Evolutionary conservation across 2,888 invertebrate species (phyloP).

Genomic region (Leucoptera coffeella): DNA sequence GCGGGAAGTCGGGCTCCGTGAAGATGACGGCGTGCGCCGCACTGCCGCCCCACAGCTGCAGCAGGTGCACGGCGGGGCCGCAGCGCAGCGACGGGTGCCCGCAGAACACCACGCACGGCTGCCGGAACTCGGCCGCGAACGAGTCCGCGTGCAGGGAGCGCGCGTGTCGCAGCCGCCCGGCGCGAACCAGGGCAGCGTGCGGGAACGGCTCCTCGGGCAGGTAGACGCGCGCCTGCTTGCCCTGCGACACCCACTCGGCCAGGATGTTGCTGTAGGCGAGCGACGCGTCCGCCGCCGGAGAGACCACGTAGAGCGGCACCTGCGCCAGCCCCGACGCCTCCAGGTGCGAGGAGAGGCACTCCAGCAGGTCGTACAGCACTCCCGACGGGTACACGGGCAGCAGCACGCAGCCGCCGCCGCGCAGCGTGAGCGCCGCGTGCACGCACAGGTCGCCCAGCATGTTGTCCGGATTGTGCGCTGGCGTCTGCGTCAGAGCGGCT

Average conservation of each 20-base stretch:
- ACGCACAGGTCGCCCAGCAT: slow-evolving; percentile 95
- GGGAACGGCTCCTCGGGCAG: slow-evolving; percentile 97
- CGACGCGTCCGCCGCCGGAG: slow-evolving; percentile 93
- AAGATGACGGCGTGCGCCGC: slow-evolving; percentile 89
- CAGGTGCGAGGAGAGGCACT: slow-evolving; percentile 87
- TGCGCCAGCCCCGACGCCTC: slow-evolving; percentile 79
- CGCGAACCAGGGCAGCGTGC: slow-evolving; percentile 82
- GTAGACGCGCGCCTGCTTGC: slow-evolving; percentile 82
- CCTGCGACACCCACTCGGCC: slow-evolving; percentile 92
- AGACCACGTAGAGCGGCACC: slow-evolving; percentile 89
- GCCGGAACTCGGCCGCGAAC: slow-evolving; percentile 71
- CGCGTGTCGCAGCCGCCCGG: slow-evolving; percentile 80
- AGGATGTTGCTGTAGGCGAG: slow-evolving; percentile 96
- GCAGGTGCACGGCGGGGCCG: slow-evolving; percentile 95
- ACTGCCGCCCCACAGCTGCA: slow-evolving; percentile 90
- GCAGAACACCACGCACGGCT: slow-evolving; percentile 95
- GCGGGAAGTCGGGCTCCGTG: slow-evolving; percentile 95
- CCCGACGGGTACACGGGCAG: slow-evolving; percentile 95
- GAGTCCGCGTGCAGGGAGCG: slow-evolving; percentile 80
- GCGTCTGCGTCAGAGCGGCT: slow-evolving; percentile 90
- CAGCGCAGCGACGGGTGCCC: slow-evolving; percentile 95
- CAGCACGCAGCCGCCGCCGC: slow-evolving; percentile 88
- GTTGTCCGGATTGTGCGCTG: slow-evolving; percentile 89
- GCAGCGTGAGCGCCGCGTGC: slow-evolving; percentile 84
- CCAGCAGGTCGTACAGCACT: slow-evolving; percentile 94